Base-by-base conservation (phyloP, 1,140 invertebrate species). In the Steinernema feltiae region DNA sequence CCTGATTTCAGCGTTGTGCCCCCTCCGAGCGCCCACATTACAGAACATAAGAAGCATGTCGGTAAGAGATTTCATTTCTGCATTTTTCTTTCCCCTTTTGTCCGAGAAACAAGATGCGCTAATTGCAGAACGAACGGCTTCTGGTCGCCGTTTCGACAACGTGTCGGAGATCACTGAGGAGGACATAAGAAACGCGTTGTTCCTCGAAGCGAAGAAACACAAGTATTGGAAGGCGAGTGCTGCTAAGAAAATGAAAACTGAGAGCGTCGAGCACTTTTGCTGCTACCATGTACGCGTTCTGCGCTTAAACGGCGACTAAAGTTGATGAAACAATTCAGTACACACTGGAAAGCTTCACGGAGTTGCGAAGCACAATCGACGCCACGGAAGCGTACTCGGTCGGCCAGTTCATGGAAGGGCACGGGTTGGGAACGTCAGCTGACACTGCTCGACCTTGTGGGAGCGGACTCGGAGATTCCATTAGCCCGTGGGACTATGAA, bases 401-500 rank as follows among this genome's bases (percentile, higher is more conserved):
- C 31, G 48, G 75, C 30, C 79, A 80, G 35, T 69, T 63, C 24
- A 31, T 80, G 21, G 79, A 80, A 24, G 69, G 35, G 48, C 75
- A 78, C 31, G 79, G 46, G 24, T 21, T 75, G 32, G 29, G 35
- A 1, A 21, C 30, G 30, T 72, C 30, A 29, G 32, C 71, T 2
- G 72, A 41, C 48, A 48, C 48, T 12, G 27, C 32, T 29, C 63
- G 73, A 1, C 30, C 30, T 69, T 24, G 32, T 46, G 32, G 46
- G 2, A 73, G 69, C 18, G 21, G 32, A n/a, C 53, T 53, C 46
- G 24, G 18, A n/a, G 30, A 41, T 7, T 27, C 21, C 1, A 35
- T 31, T 21, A 82, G 85, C 73, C 84, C 84, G 15, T 85, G 84
- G 84, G 84, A 85, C 69, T 85, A 85, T 46, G 85, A 86, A 21